phyloP scores from a whole-genome alignment of 2,888 invertebrate species.

The Pheosia gnoma region DNA sequence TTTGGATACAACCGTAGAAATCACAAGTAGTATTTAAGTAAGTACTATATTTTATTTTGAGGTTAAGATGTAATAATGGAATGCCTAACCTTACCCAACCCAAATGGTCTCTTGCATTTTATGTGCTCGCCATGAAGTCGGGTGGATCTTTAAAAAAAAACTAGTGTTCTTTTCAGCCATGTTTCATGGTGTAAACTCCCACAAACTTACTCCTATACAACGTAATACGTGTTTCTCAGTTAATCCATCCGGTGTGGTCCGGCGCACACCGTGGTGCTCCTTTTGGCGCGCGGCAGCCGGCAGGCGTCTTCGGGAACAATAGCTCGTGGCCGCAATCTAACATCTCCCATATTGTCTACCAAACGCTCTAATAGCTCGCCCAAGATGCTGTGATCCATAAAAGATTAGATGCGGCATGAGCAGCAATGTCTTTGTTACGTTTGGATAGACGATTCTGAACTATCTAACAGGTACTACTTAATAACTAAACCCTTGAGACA shows the following conservation, averaged over 20 bases:
- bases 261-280: neutral
- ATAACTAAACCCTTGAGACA: too few species aligned
- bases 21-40: neutral
- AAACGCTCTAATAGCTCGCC: slow-evolving; percentile 15
- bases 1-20: neutral
- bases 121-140: too few species aligned
- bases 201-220: neutral
- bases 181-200: neutral
- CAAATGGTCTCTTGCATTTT: too few species aligned
- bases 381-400: neutral
- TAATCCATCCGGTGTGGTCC: slow-evolving; percentile 4
- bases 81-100: too few species aligned
- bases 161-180: neutral
- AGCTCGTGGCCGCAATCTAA: slow-evolving; percentile 11
- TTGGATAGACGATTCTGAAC: too few species aligned
- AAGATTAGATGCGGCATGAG: neutral
- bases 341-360: slow-evolving; percentile 19
- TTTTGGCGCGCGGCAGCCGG: slow-evolving; percentile 6
- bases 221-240: neutral
- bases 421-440: neutral
- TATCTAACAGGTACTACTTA: too few species aligned
- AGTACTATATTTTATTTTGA: too few species aligned
- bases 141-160: too few species aligned
- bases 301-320: slow-evolving; percentile 12
- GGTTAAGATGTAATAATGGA: too few species aligned